Conservation (phyloP, 2,797 vertebrate species). For the Bucorvus abyssinicus region DNA sequence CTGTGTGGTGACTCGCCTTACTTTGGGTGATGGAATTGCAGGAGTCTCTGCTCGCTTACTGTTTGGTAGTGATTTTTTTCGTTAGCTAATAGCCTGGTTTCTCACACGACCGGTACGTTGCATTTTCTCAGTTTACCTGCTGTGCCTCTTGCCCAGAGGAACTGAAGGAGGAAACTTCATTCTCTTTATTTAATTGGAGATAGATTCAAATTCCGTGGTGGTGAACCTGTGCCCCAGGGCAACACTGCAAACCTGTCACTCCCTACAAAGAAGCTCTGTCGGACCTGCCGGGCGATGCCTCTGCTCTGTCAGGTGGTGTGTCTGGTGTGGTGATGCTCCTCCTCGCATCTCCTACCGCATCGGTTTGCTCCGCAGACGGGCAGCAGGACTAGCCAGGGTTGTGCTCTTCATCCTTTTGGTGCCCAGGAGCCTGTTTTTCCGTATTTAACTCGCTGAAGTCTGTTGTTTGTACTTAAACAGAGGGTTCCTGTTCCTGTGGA, state of each 20-base stretch:
- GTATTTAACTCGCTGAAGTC: not conserved
- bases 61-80: not conserved
- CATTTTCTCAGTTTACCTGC: conserved; percentile 55
- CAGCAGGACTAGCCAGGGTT: not conserved
- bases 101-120: not conserved
- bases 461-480: not conserved
- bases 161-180: conserved; percentile 27
- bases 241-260: not conserved
- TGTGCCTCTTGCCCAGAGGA: conserved; percentile 55
- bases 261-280: not conserved
- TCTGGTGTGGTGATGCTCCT: not conserved
- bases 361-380: not conserved
- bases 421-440: not conserved
- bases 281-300: not conserved
- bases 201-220: conserved; percentile 1
- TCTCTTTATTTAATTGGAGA: conserved; percentile 22
- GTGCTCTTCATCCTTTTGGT: not conserved
- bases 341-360: not conserved
- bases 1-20: not conserved
- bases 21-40: not conserved
- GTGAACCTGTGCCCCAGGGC: not conserved
- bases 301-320: not conserved
- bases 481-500: not conserved
- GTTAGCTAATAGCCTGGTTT: not conserved
- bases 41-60: not conserved